Conservation (phyloP, 1,140 invertebrate species). For the Chironomus striatipennis region DNA sequence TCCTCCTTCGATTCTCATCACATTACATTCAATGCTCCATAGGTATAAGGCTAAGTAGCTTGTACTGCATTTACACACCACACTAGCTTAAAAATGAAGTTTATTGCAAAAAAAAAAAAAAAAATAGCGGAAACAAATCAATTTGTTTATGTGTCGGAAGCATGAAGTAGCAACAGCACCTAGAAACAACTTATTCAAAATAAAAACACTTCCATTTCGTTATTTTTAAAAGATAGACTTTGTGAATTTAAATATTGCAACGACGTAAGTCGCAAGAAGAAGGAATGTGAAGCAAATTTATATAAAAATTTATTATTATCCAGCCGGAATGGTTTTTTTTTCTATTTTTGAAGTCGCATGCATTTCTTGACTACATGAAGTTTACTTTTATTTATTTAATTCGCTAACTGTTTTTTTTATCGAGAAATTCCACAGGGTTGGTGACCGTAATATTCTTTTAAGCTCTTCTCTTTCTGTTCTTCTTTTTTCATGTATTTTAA, state of each 20-base stretch:
- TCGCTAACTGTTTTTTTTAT: conserved; percentile 2
- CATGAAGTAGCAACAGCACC: neutral
- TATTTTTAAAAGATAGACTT: neutral
- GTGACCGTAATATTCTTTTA: neutral
- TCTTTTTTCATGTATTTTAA: neutral
- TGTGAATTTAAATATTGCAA: no score
- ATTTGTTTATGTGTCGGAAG: conserved; percentile 2
- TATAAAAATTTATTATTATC: neutral
- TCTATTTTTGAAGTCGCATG: neutral
- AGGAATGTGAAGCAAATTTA: neutral
- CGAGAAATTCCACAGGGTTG: neutral
- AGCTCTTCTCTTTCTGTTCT: neutral
- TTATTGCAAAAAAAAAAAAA: no score
- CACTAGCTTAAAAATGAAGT: neutral
- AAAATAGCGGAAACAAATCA: neutral
- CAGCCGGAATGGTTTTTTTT: neutral
- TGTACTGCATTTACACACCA: no score
- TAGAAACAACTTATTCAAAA: neutral
- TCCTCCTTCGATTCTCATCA: neutral
- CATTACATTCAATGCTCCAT: no score
- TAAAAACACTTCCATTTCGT: neutral
- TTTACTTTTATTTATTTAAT: neutral
- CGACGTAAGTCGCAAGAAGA: neutral
- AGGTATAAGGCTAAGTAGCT: no score
- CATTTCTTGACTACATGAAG: neutral